Percentiles rank a stretch among this genome's conserved stretches.
Evolutionary conservation across 2,888 invertebrate genomes (phyloP).

Genomic region (Actias luna): DNA sequence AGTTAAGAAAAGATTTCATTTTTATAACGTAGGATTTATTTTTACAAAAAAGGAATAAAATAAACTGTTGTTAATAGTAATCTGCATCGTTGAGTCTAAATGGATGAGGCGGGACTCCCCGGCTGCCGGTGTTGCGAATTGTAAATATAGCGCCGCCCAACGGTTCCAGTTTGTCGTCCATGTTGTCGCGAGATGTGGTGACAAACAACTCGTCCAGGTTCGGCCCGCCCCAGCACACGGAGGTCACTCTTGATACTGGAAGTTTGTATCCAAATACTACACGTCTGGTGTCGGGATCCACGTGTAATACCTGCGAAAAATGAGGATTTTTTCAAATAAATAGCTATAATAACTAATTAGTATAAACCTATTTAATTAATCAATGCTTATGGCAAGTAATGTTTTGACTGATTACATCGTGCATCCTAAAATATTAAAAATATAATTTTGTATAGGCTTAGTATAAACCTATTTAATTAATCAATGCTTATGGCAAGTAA

Average conservation of each 20-base stretch:
- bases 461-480: neutral
- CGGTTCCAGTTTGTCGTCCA: conserved; percentile 40
- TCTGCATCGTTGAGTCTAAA: conserved; percentile 60
- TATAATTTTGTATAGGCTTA: too few species aligned
- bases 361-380: neutral
- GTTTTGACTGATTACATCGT: too few species aligned
- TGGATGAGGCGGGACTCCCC: conserved; percentile 41
- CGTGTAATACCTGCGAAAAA: conserved; percentile 74
- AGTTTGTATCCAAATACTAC: conserved; percentile 75
- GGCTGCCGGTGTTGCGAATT: conserved; percentile 55
- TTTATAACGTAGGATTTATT: neutral
- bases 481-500: too few species aligned
- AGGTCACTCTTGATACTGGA: conserved; percentile 82
- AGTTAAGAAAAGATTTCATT: neutral
- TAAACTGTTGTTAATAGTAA: conserved; percentile 39
- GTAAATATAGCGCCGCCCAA: conserved; percentile 64
- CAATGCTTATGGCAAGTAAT: too few species aligned
- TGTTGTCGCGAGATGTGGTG: conserved; percentile 67
- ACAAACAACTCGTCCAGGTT: conserved; percentile 84
- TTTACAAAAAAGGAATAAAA: neutral
- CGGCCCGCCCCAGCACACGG: conserved; percentile 85
- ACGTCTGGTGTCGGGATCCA: conserved; percentile 75
- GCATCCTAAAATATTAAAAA: too few species aligned
- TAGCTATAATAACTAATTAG: too few species aligned
- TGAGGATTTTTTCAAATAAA: too few species aligned